phyloP scores from a whole-genome alignment of 2,113 vertebrate genomes.

The Oenanthe melanoleuca region DNA sequence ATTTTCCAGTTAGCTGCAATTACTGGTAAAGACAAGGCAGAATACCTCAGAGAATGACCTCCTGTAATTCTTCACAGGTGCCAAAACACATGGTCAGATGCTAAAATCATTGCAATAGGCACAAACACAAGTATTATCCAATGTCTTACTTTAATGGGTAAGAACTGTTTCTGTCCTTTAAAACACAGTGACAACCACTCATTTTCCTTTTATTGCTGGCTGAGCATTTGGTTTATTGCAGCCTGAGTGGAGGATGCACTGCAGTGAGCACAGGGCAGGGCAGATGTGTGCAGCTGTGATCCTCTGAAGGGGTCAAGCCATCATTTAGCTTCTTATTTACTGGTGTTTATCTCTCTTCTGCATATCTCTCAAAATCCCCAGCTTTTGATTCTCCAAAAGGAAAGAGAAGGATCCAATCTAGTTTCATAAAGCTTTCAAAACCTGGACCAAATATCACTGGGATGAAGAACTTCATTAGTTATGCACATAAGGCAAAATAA shows the following conservation, averaged over 20 bases:
- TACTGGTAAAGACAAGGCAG: not conserved
- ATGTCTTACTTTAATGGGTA: not conserved
- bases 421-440: not conserved
- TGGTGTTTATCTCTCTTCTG: not conserved
- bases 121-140: not conserved
- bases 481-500: not conserved
- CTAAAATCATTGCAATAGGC: not conserved
- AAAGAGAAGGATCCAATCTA: not conserved
- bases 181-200: not conserved
- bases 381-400: not conserved
- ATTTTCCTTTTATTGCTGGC: not conserved
- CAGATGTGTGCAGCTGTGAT: not conserved
- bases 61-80: not conserved
- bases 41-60: not conserved
- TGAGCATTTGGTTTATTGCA: not conserved
- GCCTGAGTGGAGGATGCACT: not conserved
- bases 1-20: slow-evolving; percentile 6
- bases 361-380: not conserved
- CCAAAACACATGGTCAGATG: not conserved
- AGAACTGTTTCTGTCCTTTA: not conserved
- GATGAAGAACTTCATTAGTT: not conserved
- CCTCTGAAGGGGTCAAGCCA: not conserved
- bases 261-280: not conserved
- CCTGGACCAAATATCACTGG: not conserved
- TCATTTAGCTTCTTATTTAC: not conserved